Evolutionary conservation across 53 echinoderm and acorn worm species (phyloP).

Genomic region (Zoroaster sp.): DNA sequence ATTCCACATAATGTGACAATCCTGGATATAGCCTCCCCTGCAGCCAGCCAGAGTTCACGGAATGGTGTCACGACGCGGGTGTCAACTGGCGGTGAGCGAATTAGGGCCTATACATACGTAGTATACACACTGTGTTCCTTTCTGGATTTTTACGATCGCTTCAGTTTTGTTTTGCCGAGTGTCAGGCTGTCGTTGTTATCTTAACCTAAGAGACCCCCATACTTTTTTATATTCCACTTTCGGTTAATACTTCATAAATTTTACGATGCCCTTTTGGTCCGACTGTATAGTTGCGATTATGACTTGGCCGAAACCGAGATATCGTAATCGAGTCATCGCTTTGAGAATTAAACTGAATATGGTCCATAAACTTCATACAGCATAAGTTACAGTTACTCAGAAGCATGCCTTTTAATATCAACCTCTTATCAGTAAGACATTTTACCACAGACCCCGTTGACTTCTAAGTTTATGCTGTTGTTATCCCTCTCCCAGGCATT

Average conservation of each 20-base stretch:
- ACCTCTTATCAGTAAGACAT: too few relatives aligned
- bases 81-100: background rate
- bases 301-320: background rate
- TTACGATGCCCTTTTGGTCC: slow-evolving; percentile 17
- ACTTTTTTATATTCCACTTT: slow-evolving; percentile 30
- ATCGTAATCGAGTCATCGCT: background rate
- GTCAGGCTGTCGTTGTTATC: slow-evolving; percentile 29
- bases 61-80: slow-evolving; percentile 22
- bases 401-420: too few relatives aligned
- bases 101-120: background rate
- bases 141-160: slow-evolving; percentile 35
- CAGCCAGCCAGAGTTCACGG: background rate
- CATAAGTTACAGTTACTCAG: too few relatives aligned
- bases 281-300: background rate
- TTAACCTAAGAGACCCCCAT: slow-evolving; percentile 52
- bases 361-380: too few relatives aligned
- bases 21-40: too few relatives aligned
- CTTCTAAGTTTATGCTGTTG: too few relatives aligned
- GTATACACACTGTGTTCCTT: background rate
- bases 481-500: too few relatives aligned
- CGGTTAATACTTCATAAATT: slow-evolving; percentile 31
- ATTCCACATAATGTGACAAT: background rate
- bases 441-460: too few relatives aligned
- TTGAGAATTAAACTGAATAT: background rate
- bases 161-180: slow-evolving; percentile 27